A percentile compares a stretch with the other conserved stretches of the same genome.
Evolutionary conservation across 2,888 invertebrate genomes (phyloP).

Genomic region (Caenorhabditis macrosperma): DNA sequence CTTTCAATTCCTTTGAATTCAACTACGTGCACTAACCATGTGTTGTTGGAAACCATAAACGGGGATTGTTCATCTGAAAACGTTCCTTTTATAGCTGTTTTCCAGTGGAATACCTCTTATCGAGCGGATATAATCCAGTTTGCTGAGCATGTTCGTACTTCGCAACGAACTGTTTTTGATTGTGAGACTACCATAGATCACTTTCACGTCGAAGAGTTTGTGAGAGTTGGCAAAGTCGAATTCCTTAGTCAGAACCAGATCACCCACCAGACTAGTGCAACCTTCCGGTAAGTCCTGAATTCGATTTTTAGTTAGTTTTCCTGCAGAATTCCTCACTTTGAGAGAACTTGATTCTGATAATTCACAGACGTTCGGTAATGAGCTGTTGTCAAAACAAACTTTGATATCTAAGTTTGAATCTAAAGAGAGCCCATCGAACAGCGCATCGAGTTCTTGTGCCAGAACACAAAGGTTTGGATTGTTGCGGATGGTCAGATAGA

Average conservation of each 20-base stretch:
- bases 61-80: too few relatives aligned
- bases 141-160: conserved; percentile 1
- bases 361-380: conserved; percentile 7
- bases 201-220: background rate
- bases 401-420: conserved; percentile 13
- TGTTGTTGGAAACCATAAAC: too few relatives aligned
- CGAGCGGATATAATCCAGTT: background rate
- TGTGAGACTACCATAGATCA: conserved; percentile 19
- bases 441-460: conserved; percentile 2
- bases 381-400: conserved; percentile 6
- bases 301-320: background rate
- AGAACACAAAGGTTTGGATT: conserved; percentile 33
- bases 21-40: too few relatives aligned
- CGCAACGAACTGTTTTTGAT: conserved; percentile 1
- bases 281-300: conserved; percentile 18
- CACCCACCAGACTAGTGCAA: background rate
- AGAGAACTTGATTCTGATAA: background rate
- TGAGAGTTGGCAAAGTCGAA: conserved; percentile 7
- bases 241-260: background rate
- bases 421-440: background rate
- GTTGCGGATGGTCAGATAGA: conserved; percentile 13
- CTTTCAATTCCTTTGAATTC: conserved; percentile 6
- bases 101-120: too few relatives aligned
- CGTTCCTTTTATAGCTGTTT: too few relatives aligned
- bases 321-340: background rate